These are phyloP conservation scores for Philantomba maxwellii DNA, from an alignment of 2,113 vertebrate genomes.

Conservation along the genomic window DNA sequence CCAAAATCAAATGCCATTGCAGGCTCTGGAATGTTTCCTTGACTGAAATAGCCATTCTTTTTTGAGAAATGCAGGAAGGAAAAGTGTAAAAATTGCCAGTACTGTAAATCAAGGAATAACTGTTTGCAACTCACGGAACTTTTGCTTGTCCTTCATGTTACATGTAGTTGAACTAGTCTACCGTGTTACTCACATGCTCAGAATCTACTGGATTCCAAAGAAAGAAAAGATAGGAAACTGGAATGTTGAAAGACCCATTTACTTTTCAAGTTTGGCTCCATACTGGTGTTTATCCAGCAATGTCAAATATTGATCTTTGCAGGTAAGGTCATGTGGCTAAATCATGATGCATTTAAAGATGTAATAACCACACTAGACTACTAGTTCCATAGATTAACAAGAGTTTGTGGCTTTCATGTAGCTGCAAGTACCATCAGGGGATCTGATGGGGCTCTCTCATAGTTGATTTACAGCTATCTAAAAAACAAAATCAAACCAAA, in stretches of 20 bases:
- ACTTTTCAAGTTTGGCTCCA: neutral
- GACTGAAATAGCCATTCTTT: constrained; percentile 21
- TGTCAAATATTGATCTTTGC: neutral
- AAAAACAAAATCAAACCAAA: neutral
- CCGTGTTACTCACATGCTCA: neutral
- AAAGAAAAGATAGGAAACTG: neutral
- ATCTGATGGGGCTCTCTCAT: neutral
- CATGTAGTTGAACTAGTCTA: neutral
- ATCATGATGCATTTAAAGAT: neutral
- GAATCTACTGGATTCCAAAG: neutral
- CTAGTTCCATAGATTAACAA: neutral
- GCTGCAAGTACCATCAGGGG: neutral
- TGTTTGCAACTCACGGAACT: neutral
- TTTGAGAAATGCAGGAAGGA: neutral
- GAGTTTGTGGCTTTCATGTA: neutral
- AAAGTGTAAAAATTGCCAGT: neutral
- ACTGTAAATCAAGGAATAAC: neutral
- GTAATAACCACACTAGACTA: neutral
- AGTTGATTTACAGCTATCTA: neutral
- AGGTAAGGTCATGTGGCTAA: neutral
- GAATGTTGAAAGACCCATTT: neutral
- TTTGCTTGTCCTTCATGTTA: neutral
- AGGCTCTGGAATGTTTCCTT: constrained; percentile 12
- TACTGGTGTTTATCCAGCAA: neutral
- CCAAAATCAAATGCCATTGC: constrained; percentile 10